phyloP scores from a whole-genome alignment of 2,797 vertebrate genomes.

The Nannoperca obscura region DNA sequence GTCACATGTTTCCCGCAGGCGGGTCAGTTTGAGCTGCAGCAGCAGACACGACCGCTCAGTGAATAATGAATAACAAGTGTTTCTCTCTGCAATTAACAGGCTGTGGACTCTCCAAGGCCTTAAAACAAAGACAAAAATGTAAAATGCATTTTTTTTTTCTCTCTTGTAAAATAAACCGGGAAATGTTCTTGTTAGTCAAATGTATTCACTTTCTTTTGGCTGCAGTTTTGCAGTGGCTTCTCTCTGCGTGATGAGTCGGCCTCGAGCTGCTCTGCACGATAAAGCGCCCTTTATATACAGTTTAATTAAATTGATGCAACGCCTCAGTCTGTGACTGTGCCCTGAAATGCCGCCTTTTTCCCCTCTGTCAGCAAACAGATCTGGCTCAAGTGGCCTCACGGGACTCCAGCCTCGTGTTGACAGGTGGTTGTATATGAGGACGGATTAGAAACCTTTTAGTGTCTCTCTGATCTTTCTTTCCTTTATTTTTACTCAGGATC shows the following conservation, averaged over 20 bases:
- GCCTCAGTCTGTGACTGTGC: constrained; percentile 14
- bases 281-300: too few relatives aligned
- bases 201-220: neutral
- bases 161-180: neutral
- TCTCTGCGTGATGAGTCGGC: too few relatives aligned
- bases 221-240: neutral
- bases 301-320: constrained; percentile 17
- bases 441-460: neutral
- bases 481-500: too few relatives aligned
- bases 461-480: too few relatives aligned
- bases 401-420: neutral
- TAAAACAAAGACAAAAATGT: constrained; percentile 5
- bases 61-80: constrained; percentile 14
- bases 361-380: neutral
- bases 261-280: too few relatives aligned
- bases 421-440: neutral
- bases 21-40: neutral
- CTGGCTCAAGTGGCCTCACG: too few relatives aligned
- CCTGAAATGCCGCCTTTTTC: neutral
- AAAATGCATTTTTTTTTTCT: neutral
- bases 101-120: neutral
- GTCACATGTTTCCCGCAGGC: neutral
- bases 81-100: constrained; percentile 1
- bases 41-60: constrained; percentile 2
- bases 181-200: neutral